These are phyloP conservation scores for Drosophila lutescens DNA, from an alignment of 2,888 invertebrate species.

Conservation along the genomic window DNA sequence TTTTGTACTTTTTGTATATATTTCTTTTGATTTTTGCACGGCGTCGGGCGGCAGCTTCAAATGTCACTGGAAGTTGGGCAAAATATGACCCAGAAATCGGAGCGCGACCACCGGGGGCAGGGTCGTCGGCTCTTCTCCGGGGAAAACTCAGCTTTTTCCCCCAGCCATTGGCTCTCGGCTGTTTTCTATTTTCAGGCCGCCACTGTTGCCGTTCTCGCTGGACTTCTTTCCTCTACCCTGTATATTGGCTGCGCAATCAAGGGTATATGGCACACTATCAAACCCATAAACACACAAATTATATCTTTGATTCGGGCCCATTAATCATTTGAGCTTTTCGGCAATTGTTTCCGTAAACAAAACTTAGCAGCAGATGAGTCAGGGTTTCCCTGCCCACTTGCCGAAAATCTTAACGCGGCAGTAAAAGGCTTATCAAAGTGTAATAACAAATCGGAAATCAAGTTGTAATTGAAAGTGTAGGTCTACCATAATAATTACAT, in stretches of 20 bases:
- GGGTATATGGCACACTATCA: slow-evolving; percentile 8
- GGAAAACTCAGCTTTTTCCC: slow-evolving; percentile 2
- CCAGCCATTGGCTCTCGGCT: too few relatives aligned
- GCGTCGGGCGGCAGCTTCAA: slow-evolving; percentile 65
- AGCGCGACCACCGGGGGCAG: slow-evolving; percentile 36
- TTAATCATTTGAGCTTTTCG: not conserved
- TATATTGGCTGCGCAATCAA: not conserved
- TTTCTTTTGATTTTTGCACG: slow-evolving; percentile 15
- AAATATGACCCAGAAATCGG: slow-evolving; percentile 76
- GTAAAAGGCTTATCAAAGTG: not conserved
- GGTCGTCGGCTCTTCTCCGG: slow-evolving; percentile 9
- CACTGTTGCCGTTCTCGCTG: slow-evolving; percentile 5
- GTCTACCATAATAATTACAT: too few relatives aligned
- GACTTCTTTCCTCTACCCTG: not conserved
- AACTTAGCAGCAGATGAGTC: slow-evolving; percentile 6
- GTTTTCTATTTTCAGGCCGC: not conserved
- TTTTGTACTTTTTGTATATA: slow-evolving; percentile 1
- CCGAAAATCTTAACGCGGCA: not conserved
- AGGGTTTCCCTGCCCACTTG: not conserved
- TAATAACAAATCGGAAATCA: not conserved
- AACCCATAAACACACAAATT: slow-evolving; percentile 8
- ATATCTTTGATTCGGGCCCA: slow-evolving; percentile 14
- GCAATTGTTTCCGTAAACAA: not conserved
- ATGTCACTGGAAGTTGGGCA: slow-evolving; percentile 69
- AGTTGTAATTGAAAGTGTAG: too few relatives aligned